Evolutionary conservation across 2,888 invertebrate species (phyloP).

Genomic region (Lacanobia oleracea): DNA sequence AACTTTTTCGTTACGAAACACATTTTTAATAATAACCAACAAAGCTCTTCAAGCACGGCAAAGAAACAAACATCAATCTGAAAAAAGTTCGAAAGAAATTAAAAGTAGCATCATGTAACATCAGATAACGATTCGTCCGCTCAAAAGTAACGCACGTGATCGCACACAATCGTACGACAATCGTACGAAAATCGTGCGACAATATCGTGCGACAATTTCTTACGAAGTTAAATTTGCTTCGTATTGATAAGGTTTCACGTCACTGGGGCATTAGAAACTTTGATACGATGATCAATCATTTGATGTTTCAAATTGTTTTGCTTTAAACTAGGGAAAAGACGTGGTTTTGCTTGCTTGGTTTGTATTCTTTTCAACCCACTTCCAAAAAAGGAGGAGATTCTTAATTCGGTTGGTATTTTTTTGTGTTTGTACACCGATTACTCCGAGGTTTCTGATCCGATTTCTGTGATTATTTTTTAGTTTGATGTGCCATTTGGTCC

Average conservation of each 20-base stretch:
- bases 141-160: slow-evolving; percentile 45
- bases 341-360: slow-evolving; percentile 13
- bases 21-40: neutral
- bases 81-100: slow-evolving; percentile 26
- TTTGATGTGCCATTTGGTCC: no score
- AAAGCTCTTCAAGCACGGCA: neutral
- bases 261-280: slow-evolving; percentile 71
- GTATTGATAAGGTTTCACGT: slow-evolving; percentile 66
- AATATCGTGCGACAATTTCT: slow-evolving; percentile 42
- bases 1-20: neutral
- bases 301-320: slow-evolving; percentile 77
- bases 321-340: slow-evolving; percentile 50
- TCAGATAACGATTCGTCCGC: slow-evolving; percentile 25
- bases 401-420: no score
- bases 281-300: slow-evolving; percentile 80
- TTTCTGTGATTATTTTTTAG: no score
- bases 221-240: slow-evolving; percentile 65
- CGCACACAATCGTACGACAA: slow-evolving; percentile 1
- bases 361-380: neutral
- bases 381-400: no score
- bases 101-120: slow-evolving; percentile 16
- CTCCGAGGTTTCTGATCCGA: no score
- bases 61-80: slow-evolving; percentile 15
- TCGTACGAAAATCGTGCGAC: slow-evolving; percentile 32
- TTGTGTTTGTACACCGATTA: no score